Conservation (phyloP, 2,888 invertebrate species). For the Spisula subtruncata region DNA sequence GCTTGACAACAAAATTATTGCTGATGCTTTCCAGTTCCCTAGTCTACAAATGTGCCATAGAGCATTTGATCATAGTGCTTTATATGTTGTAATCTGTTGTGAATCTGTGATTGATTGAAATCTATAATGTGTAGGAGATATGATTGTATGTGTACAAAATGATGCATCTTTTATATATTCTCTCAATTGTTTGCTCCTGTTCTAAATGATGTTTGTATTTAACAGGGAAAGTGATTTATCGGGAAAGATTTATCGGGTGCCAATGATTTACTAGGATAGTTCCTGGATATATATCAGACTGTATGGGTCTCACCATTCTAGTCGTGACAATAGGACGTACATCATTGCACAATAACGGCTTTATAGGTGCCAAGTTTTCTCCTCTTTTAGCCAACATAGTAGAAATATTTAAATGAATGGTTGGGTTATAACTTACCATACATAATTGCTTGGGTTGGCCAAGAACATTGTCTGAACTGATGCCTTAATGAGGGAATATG, state of each 20-base stretch:
- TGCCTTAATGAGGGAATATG: no score
- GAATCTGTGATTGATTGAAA: no score
- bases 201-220: neutral
- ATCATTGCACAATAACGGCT: neutral
- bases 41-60: no score
- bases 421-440: no score
- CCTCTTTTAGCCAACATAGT: neutral
- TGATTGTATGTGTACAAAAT: constrained; percentile 4
- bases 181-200: neutral
- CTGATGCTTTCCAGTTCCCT: no score
- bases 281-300: neutral
- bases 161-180: neutral
- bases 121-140: neutral
- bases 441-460: no score
- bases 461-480: no score
- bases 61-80: no score
- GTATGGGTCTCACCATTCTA: neutral
- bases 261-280: neutral
- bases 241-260: neutral
- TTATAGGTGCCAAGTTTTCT: neutral
- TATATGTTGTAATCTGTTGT: no score
- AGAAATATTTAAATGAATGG: no score
- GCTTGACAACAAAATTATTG: no score
- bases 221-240: neutral
- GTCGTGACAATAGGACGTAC: neutral